Conservation (phyloP, 2,113 vertebrate species). For the Fregata magnificens region DNA sequence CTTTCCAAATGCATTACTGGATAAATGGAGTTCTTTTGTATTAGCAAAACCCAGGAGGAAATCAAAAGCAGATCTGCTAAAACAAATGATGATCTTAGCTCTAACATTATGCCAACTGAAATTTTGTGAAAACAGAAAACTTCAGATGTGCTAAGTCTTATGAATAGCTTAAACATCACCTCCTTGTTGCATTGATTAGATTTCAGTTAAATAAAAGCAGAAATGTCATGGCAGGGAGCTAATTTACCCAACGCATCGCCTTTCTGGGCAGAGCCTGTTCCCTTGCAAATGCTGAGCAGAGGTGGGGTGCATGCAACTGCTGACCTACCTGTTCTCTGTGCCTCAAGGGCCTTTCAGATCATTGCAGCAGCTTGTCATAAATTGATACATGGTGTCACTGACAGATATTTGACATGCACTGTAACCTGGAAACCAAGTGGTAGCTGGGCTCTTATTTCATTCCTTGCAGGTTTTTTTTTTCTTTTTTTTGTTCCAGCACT, state of each 20-base stretch:
- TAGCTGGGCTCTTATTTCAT: conserved; percentile 72
- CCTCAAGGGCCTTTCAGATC: conserved; percentile 74
- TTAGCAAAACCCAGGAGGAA: conserved; percentile 23
- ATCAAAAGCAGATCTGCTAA: conserved; percentile 40
- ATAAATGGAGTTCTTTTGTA: conserved; percentile 9
- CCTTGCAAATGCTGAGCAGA: not conserved
- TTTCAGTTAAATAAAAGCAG: conserved; percentile 18
- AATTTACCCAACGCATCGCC: not conserved
- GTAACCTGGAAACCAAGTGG: conserved; percentile 69
- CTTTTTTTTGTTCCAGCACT: conserved; percentile 68
- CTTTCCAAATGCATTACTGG: not conserved
- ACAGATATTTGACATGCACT: conserved; percentile 68
- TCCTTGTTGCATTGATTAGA: not conserved
- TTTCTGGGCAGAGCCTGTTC: not conserved
- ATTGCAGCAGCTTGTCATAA: conserved; percentile 66
- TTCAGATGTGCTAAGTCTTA: conserved; percentile 20
- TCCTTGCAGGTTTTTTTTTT: conserved; percentile 58
- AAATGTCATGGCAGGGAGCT: not conserved
- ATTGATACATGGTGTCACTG: conserved; percentile 68
- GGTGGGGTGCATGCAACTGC: conserved; percentile 40
- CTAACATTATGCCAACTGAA: not conserved
- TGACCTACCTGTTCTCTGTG: conserved; percentile 79
- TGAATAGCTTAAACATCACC: not conserved
- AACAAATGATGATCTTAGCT: not conserved
- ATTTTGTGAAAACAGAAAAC: conserved; percentile 41